Conservation (phyloP, 2,888 invertebrate genomes). For the Acleris sparsana region DNA sequence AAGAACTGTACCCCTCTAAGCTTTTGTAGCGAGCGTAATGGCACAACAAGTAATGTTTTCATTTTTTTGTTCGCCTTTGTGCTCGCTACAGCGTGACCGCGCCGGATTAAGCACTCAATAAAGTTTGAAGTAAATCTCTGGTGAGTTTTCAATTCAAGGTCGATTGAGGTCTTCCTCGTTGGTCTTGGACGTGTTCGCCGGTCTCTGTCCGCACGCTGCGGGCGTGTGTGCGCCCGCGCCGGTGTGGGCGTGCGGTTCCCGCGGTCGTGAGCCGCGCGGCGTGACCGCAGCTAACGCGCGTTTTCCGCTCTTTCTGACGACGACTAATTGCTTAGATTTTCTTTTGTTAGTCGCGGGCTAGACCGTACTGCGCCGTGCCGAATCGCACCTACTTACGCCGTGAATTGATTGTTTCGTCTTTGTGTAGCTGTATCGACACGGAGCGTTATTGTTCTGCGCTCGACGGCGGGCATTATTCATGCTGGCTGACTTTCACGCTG, state of each 20-base stretch:
- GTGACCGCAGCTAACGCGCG: conserved; percentile 81
- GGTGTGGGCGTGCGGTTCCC: conserved; percentile 58
- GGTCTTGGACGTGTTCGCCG: neutral
- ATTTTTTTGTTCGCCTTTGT: conserved; percentile 54
- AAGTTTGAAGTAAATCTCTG: conserved; percentile 50
- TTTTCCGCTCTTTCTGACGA: conserved; percentile 83
- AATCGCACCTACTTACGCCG: conserved; percentile 81
- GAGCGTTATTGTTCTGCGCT: conserved; percentile 77
- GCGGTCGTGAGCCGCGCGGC: conserved; percentile 53
- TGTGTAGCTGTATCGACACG: conserved; percentile 80
- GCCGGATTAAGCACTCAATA: conserved; percentile 58
- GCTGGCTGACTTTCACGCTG: conserved; percentile 77
- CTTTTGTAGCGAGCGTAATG: conserved; percentile 65
- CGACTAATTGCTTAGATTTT: conserved; percentile 84
- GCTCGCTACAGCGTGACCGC: conserved; percentile 56
- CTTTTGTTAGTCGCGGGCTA: conserved; percentile 82
- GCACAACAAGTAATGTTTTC: conserved; percentile 66
- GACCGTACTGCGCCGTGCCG: conserved; percentile 75
- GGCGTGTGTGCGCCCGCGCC: conserved; percentile 43
- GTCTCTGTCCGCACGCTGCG: too few species aligned
- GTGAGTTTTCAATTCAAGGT: conserved; percentile 41
- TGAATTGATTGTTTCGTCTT: conserved; percentile 83
- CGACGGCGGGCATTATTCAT: conserved; percentile 74
- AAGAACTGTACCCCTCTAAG: conserved; percentile 63
- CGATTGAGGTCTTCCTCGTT: conserved; percentile 22